phyloP scores from a whole-genome alignment of 2,888 invertebrate genomes.

The Hirtodrosophila cameraria region DNA sequence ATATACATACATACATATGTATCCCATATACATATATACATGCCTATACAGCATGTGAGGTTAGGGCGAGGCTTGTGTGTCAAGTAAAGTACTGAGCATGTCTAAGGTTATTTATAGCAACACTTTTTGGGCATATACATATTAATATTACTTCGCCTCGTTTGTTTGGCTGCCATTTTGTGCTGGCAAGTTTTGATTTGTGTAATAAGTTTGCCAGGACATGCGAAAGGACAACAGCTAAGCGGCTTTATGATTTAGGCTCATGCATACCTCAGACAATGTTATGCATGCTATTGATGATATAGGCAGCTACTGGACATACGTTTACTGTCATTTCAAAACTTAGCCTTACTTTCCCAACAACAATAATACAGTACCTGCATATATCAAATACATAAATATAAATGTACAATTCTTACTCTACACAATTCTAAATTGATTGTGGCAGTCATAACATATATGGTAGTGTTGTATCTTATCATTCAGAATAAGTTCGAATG shows the following conservation, averaged over 20 bases:
- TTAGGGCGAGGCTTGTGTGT: constrained; percentile 34
- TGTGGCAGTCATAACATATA: constrained; percentile 12
- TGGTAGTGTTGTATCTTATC: no score
- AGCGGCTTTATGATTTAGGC: constrained; percentile 66
- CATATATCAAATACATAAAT: no score
- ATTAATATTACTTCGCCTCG: constrained; percentile 48
- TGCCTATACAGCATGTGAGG: constrained; percentile 34
- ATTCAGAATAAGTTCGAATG: no score
- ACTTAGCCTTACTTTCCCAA: neutral
- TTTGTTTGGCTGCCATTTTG: constrained; percentile 39
- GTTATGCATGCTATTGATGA: constrained; percentile 11
- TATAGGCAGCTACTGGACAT: constrained; percentile 3
- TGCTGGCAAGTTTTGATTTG: constrained; percentile 50
- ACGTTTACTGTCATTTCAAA: neutral
- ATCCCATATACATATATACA: constrained; percentile 9
- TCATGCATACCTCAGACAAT: constrained; percentile 3
- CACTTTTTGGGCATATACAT: constrained; percentile 65
- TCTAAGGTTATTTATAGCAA: constrained; percentile 73
- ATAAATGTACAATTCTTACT: neutral
- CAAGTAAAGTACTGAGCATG: constrained; percentile 35
- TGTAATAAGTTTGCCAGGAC: constrained; percentile 48
- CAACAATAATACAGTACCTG: no score
- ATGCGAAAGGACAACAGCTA: constrained; percentile 52
- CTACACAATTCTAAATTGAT: constrained; percentile 6
- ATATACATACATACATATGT: constrained; percentile 12